phyloP scores from a whole-genome alignment of 2,113 vertebrate genomes.

The Corythoichthys intestinalis region DNA sequence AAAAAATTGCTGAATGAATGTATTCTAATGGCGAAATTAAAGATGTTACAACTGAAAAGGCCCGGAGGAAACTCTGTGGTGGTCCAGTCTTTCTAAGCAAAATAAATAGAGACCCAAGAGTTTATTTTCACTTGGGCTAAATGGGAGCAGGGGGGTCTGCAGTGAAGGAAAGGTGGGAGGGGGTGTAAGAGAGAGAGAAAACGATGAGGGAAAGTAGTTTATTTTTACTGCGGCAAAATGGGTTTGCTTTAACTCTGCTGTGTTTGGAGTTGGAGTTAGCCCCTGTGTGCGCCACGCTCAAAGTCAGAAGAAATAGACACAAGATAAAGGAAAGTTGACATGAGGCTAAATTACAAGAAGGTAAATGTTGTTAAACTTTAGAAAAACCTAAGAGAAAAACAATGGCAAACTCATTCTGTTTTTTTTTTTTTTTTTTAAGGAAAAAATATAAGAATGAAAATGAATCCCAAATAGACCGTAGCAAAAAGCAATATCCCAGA shows the following conservation, averaged over 20 bases:
- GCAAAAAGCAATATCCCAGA: conserved; percentile 17
- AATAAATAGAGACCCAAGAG: conserved; percentile 64
- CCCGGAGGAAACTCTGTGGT: conserved; percentile 57
- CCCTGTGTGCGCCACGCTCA: conserved; percentile 30
- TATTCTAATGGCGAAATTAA: conserved; percentile 39
- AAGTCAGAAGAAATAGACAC: conserved; percentile 25
- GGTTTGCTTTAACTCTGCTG: conserved; percentile 59
- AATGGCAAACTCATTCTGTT: not conserved
- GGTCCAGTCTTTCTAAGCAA: conserved; percentile 53
- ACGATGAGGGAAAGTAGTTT: conserved; percentile 43
- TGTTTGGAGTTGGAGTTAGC: conserved; percentile 51
- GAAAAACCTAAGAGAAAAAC: conserved; percentile 1
- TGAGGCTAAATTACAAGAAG: conserved; percentile 48
- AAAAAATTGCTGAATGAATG: conserved; percentile 22
- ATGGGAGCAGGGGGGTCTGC: conserved; percentile 26
- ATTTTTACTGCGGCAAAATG: conserved; percentile 62
- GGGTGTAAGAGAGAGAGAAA: conserved; percentile 4
- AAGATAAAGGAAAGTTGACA: conserved; percentile 26
- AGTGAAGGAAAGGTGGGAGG: conserved; percentile 3
- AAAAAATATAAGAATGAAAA: conserved; percentile 44
- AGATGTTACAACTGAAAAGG: conserved; percentile 50
- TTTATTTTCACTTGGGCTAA: conserved; percentile 63
- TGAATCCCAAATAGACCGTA: conserved; percentile 36
- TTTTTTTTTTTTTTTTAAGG: conserved; percentile 46
- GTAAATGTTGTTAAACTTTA: conserved; percentile 26